Conservation (phyloP, 2,888 invertebrate genomes). For the Polia nebulosa region DNA sequence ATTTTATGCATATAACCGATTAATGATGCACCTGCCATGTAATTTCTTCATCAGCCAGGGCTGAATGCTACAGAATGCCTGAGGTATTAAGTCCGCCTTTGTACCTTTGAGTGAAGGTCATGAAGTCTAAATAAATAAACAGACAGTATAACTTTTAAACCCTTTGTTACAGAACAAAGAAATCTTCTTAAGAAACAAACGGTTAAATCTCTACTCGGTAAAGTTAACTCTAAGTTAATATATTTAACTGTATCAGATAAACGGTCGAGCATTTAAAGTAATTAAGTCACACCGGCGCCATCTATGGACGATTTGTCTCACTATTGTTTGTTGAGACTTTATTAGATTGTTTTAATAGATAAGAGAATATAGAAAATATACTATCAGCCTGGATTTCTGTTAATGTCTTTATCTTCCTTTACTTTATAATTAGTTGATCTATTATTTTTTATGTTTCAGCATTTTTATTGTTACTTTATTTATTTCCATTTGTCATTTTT, state of each 20-base stretch:
- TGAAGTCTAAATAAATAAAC: too few species aligned
- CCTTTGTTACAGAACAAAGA: slow-evolving; percentile 20
- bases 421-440: too few species aligned
- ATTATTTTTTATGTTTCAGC: too few species aligned
- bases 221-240: slow-evolving; percentile 50
- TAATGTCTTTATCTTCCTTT: neutral
- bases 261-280: slow-evolving; percentile 43
- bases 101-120: too few species aligned
- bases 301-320: slow-evolving; percentile 45
- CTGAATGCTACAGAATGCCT: too few species aligned
- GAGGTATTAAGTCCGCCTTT: too few species aligned
- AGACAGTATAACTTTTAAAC: neutral
- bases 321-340: slow-evolving; percentile 48
- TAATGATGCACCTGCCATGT: too few species aligned
- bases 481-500: too few species aligned
- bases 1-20: too few species aligned
- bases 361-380: neutral
- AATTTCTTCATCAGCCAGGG: too few species aligned
- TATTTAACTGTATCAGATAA: slow-evolving; percentile 49
- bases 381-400: neutral
- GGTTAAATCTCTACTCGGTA: slow-evolving; percentile 14
- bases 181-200: slow-evolving; percentile 34
- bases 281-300: slow-evolving; percentile 43
- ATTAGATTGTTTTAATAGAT: slow-evolving; percentile 14
- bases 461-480: too few species aligned